Percentiles rank a stretch among this genome's conserved stretches.
phyloP scores from a whole-genome alignment of 1,140 invertebrate species.

The Drosophila bocki region DNA sequence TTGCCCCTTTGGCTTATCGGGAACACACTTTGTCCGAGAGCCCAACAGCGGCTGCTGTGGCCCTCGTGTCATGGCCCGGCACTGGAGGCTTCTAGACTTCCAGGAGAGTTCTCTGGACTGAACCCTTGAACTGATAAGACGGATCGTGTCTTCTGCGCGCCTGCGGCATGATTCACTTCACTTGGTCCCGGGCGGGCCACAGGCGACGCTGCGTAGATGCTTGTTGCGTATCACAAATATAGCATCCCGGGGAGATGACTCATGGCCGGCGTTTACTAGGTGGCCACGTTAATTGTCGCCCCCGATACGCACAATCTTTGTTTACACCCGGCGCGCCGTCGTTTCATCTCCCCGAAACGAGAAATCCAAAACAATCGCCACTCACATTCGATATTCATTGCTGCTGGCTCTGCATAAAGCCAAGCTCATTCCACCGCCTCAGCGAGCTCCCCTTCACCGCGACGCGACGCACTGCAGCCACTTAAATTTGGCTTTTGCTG shows the following conservation, averaged over 20 bases:
- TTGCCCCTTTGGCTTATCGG: constrained; percentile 66
- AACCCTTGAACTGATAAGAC: constrained; percentile 62
- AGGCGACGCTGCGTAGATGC: constrained; percentile 46
- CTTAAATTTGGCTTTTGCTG: constrained; percentile 39
- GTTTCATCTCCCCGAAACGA: constrained; percentile 68
- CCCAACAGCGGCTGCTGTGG: constrained; percentile 41
- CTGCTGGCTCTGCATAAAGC: constrained; percentile 60
- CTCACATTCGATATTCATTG: constrained; percentile 36
- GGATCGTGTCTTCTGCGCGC: constrained; percentile 53
- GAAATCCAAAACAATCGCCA: constrained; percentile 32
- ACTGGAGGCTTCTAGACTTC: constrained; percentile 44
- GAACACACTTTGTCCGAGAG: constrained; percentile 71
- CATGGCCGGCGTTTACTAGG: constrained; percentile 51
- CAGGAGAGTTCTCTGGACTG: constrained; percentile 38
- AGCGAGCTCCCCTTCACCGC: constrained; percentile 7
- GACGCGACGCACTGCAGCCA: constrained; percentile 15
- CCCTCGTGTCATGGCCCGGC: constrained; percentile 31
- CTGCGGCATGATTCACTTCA: constrained; percentile 73
- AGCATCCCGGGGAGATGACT: constrained; percentile 36
- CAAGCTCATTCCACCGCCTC: constrained; percentile 29
- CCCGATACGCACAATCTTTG: constrained; percentile 40
- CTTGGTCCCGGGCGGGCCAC: constrained; percentile 43
- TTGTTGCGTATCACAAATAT: constrained; percentile 25
- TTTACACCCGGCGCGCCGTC: constrained; percentile 56
- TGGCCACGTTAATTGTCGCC: constrained; percentile 67